Base-by-base conservation (phyloP, 1,140 invertebrate species). In the Bombus sylvicola region DNA sequence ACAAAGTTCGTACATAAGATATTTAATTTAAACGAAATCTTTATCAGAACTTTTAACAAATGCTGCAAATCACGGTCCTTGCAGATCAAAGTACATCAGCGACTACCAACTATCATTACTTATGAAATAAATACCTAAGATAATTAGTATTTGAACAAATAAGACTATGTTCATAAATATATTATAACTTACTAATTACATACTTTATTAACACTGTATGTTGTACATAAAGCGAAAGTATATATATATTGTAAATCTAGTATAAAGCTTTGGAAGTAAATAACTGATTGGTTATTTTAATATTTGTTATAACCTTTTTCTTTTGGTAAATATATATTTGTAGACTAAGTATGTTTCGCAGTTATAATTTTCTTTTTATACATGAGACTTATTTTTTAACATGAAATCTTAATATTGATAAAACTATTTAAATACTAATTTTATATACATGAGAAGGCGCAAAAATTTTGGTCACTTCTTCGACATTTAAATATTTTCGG, bases 321-420 rank as follows among this genome's bases (percentile, higher is more conserved):
- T 25, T 18, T 72, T 15, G 28, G 3, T 15, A 39, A n/a, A 72
- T 15, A 39, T 41, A n/a, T 3, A 34, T 31, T 43, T 74, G 22
- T 34, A 79, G 28, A 78, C 34, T 69, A 83, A 59, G 28, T n/a
- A 43, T n/a, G 74, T 64, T 68, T 25, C 13, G 2, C 28, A 76
- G 0, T 62, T 53, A 86, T 25, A 34, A 31, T 39, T 75, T 41
- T 6, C 12, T 62, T 68, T 22, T 34, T 47, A 82, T 37, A 71
- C 3, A 28, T 18, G 57, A 73, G 72, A 53, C 73, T 43, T 18
- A 69, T 37, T 37, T 22, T 53, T 6, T 53, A 22, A 22, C 18
- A 53, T 53, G 18, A 69, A 37, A 28, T 69, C 15, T 34, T 22
- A 31, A 68, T 68, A 34, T 34, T 22, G 6, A 68, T 34, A 22